Conservation (phyloP, 1,140 invertebrate species). For the Samia ricini region DNA sequence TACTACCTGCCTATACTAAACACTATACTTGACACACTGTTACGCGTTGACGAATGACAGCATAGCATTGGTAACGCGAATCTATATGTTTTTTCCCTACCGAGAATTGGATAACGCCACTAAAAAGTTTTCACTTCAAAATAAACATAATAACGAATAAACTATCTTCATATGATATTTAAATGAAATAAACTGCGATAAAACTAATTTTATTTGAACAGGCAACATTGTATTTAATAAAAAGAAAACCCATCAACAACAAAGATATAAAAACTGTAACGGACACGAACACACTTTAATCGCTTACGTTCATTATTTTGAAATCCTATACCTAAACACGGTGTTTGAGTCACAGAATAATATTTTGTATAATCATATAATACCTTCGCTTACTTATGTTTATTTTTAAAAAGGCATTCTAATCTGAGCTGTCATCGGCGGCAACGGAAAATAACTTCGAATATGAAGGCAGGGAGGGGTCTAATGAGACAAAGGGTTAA, state of each 20-base stretch:
- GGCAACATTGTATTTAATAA: too few species aligned
- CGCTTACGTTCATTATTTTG: neutral
- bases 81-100: too few species aligned
- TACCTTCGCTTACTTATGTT: neutral
- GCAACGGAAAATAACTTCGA: conserved; percentile 58
- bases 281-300: neutral
- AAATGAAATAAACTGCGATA: too few species aligned
- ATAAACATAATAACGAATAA: too few species aligned
- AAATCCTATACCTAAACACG: neutral
- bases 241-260: neutral
- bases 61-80: too few species aligned
- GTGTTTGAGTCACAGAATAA: neutral
- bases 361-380: neutral
- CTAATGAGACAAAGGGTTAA: conserved; percentile 76
- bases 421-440: conserved; percentile 68
- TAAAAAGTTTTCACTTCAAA: too few species aligned
- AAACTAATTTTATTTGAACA: too few species aligned
- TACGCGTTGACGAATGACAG: too few species aligned
- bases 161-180: too few species aligned
- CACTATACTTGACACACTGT: too few species aligned
- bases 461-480: conserved; percentile 55
- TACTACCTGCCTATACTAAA: too few species aligned
- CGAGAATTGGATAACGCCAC: too few species aligned
- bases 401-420: conserved; percentile 28
- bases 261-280: neutral